Percentiles rank a stretch among this genome's conserved stretches.
Evolutionary conservation across 1,140 invertebrate species (phyloP).

Genomic region (Orchesella cincta): DNA sequence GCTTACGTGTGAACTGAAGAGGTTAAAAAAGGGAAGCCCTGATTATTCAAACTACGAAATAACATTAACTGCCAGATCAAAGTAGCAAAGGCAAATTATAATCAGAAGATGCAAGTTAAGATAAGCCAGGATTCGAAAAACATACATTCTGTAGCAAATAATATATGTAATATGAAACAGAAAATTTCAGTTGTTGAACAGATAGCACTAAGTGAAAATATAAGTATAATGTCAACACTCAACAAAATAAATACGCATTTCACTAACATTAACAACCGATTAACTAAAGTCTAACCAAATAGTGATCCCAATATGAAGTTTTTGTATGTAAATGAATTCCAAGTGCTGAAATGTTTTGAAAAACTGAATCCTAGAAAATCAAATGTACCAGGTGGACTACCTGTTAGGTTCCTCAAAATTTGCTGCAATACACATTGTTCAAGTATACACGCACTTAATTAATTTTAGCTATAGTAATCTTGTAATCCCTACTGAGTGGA

Average conservation of each 20-base stretch:
- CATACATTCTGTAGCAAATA: neutral
- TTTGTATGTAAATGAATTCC: neutral
- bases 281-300: too few species aligned
- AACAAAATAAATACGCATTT: neutral
- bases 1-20: neutral
- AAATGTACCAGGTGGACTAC: too few species aligned
- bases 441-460: too few species aligned
- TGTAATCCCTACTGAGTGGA: too few species aligned
- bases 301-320: too few species aligned
- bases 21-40: neutral
- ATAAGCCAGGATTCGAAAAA: neutral
- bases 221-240: neutral
- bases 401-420: too few species aligned
- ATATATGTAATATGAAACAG: neutral
- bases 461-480: too few species aligned
- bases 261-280: neutral
- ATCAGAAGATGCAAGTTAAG: neutral
- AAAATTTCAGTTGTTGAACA: neutral
- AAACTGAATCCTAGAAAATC: too few species aligned
- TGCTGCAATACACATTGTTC: too few species aligned
- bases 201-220: neutral
- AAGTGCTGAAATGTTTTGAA: neutral
- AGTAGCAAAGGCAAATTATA: neutral
- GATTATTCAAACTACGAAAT: too few species aligned
- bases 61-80: neutral